Conservation (phyloP, 2,113 vertebrate species). For the Hylia prasina region DNA sequence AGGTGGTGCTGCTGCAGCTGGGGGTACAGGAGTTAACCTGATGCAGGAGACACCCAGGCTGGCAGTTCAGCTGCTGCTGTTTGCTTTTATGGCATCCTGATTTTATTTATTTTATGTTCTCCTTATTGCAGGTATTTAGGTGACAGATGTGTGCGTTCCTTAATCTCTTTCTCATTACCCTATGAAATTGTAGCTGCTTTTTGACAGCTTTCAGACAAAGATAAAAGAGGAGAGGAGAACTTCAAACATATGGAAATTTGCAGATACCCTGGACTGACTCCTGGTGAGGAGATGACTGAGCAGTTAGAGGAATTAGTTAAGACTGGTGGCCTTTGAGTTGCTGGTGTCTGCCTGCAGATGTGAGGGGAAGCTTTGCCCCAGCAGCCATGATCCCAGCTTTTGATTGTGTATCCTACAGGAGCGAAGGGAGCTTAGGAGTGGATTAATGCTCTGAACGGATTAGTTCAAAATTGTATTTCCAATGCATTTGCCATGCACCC, state of each 20-base stretch:
- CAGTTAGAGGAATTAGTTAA: constrained; percentile 1
- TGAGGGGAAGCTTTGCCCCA: neutral
- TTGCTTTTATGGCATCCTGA: neutral
- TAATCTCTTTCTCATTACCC: constrained; percentile 50
- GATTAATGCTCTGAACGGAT: constrained; percentile 43
- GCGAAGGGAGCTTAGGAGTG: neutral
- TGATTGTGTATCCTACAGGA: neutral
- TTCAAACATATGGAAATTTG: constrained; percentile 53
- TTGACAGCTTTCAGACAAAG: constrained; percentile 37
- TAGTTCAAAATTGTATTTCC: constrained; percentile 37
- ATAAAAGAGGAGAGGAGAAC: constrained; percentile 26
- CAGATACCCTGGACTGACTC: neutral
- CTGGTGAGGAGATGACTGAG: neutral
- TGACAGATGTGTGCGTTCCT: neutral
- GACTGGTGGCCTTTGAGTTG: constrained; percentile 5
- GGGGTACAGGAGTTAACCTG: neutral
- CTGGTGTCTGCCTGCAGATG: constrained; percentile 7
- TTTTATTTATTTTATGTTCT: constrained; percentile 33
- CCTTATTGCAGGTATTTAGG: neutral
- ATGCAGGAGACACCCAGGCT: neutral
- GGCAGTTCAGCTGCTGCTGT: neutral
- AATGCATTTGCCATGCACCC: neutral
- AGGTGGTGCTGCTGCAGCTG: neutral
- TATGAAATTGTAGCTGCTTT: neutral
- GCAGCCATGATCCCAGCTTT: constrained; percentile 26